Evolutionary conservation across 2,113 vertebrate genomes (phyloP), one percentile per base, ranked within the genome.

Genomic region (Protomyctophum bolini): DNA sequence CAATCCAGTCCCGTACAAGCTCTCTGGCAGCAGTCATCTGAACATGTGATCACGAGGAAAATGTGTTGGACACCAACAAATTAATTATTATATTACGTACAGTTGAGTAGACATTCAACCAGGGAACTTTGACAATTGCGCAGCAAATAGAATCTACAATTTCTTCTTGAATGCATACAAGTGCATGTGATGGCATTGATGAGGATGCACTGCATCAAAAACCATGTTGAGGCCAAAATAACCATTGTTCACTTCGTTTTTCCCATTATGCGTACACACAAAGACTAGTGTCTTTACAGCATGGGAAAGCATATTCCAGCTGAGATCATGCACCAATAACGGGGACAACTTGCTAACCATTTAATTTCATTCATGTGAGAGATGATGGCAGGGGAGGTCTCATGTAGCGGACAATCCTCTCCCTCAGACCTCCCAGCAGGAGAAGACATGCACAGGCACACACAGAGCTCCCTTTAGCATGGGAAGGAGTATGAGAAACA

Each of bases 351-450:
- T 76, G 41, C 80, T 76, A 83, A 62, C 73, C 79, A 83, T 89
- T 88, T 89, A 83, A 91, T 82, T 85, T 61, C 21, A 79, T 52
- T 81, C 69, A 66, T 67, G 72, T 80, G 79, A 81, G 77, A 65
- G 49, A 52, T 80, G 66, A 67, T 46, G 65, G 68, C 33, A 74
- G 62, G 60, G 48, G 49, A n/a, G 46, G 29, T 74, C 68, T 77
- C 21, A 51, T 73, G 59, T 73, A 73, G 68, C 14, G 68, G 6
- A 77, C 64, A 21, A 58, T 74, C 72, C 12, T 78, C 72, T 52
- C 51, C 45, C 21, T 85, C 73, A 72, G 49, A 56, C 77, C 68
- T 45, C 72, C 77, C 51, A 54, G 12, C 72, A 72, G 1, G 66
- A 2, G 1, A 12, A 15, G 57, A 65, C 68, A 21, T 51, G 49